phyloP scores from a whole-genome alignment of 1,140 invertebrate species.

The Calephelis virginiensis region DNA sequence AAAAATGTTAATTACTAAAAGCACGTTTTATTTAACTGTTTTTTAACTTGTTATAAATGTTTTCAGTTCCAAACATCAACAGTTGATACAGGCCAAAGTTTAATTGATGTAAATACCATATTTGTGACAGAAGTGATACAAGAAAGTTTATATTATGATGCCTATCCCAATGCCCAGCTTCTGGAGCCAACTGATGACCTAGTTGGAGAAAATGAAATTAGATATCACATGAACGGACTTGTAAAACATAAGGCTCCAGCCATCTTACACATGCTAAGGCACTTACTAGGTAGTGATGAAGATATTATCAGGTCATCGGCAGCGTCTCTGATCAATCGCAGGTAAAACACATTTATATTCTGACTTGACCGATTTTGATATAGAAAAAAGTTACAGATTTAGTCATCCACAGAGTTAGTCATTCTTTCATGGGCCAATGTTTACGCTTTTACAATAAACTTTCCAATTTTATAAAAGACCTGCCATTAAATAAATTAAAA shows the following conservation, averaged over 20 bases:
- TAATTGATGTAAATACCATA: constrained; percentile 56
- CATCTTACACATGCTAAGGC: constrained; percentile 50
- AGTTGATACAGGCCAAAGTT: constrained; percentile 30
- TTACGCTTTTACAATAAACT: too few species aligned
- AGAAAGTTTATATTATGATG: constrained; percentile 55
- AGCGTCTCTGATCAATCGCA: constrained; percentile 28
- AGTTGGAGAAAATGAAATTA: constrained; percentile 44
- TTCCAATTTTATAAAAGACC: too few species aligned
- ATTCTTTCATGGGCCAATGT: too few species aligned
- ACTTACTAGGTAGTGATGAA: constrained; percentile 38
- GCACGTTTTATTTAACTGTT: too few species aligned
- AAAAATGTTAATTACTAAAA: too few species aligned
- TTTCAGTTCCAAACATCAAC: constrained; percentile 55
- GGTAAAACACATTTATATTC: constrained; percentile 1
- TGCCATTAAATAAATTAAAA: too few species aligned
- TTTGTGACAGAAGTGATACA: constrained; percentile 63
- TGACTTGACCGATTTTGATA: too few species aligned
- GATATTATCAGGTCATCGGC: constrained; percentile 53
- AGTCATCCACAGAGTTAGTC: too few species aligned
- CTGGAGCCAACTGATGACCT: constrained; percentile 38
- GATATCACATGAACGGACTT: constrained; percentile 42
- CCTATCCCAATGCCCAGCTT: constrained; percentile 30
- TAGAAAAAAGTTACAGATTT: too few species aligned
- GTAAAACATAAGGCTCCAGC: constrained; percentile 56
- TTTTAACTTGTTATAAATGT: too few species aligned